A percentile compares a stretch with the other conserved stretches of the same genome.
These are phyloP conservation scores for Lasiommata megera DNA, from an alignment of 2,888 invertebrate species.

Conservation along the genomic window DNA sequence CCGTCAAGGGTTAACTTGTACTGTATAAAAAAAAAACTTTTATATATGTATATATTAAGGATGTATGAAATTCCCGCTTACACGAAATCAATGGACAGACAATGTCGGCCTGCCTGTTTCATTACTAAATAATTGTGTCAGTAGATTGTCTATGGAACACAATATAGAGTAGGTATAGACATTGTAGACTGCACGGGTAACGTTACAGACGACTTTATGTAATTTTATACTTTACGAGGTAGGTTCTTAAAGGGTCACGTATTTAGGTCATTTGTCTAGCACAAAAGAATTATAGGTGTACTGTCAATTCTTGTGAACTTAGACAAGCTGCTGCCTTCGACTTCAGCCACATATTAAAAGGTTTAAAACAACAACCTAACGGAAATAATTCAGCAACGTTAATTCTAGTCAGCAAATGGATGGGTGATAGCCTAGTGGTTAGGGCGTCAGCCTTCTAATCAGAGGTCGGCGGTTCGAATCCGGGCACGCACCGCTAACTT, in stretches of 20 bases:
- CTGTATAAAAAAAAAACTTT: no score
- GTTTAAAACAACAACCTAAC: not conserved
- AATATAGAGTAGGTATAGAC: not conserved
- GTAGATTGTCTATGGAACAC: slow-evolving; percentile 49
- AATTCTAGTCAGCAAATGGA: no score
- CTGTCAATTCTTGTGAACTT: no score
- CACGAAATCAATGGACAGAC: not conserved
- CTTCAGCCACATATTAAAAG: not conserved
- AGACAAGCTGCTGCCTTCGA: no score
- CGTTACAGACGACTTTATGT: slow-evolving; percentile 23
- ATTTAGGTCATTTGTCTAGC: slow-evolving; percentile 1
- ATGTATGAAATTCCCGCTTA: no score
- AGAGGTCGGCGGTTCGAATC: no score
- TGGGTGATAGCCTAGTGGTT: no score
- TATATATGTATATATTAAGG: no score
- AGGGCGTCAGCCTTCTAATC: no score
- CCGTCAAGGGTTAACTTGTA: no score
- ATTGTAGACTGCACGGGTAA: slow-evolving; percentile 30
- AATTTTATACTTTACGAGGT: slow-evolving; percentile 4
- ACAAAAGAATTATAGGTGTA: not conserved
- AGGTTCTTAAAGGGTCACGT: slow-evolving; percentile 1
- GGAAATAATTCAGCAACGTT: no score
- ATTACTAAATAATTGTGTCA: not conserved
- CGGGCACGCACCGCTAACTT: no score
- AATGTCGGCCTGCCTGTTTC: not conserved